Evolutionary conservation across 2,113 vertebrate genomes (phyloP).

Genomic region (Meles meles): DNA sequence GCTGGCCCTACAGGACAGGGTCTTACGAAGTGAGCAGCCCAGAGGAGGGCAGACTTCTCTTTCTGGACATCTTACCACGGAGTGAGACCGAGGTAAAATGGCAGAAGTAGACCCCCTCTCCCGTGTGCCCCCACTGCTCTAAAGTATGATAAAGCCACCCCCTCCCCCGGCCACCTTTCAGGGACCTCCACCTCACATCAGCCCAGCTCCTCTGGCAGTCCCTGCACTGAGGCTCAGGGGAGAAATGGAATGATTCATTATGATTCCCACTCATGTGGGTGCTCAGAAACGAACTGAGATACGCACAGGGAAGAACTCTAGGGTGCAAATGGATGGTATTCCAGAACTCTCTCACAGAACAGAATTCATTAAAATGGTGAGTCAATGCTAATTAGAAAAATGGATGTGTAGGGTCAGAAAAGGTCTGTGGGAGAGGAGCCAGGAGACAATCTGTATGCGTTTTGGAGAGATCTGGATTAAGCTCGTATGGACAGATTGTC

Average conservation of each 20-base stretch:
- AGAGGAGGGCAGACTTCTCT: background rate
- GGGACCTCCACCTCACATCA: background rate
- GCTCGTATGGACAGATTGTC: background rate
- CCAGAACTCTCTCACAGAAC: background rate
- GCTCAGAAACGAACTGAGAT: slow-evolving; percentile 24
- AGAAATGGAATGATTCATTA: slow-evolving; percentile 41
- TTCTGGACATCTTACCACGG: background rate
- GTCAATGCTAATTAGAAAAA: slow-evolving; percentile 30
- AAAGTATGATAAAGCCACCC: too few species aligned
- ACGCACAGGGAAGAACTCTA: background rate
- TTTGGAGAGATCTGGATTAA: background rate
- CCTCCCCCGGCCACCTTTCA: background rate
- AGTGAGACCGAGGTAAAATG: background rate
- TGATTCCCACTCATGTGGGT: background rate
- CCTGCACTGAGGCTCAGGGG: background rate
- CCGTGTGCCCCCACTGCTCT: background rate
- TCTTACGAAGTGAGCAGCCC: background rate
- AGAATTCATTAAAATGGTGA: background rate
- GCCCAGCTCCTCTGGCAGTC: background rate
- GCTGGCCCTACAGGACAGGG: background rate
- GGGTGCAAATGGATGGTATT: background rate
- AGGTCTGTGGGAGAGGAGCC: background rate
- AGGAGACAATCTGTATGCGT: background rate
- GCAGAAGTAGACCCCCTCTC: background rate
- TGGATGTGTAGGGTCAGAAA: background rate